Conservation (phyloP, 2,797 vertebrate species). For the Enteromius radiatus region DNA sequence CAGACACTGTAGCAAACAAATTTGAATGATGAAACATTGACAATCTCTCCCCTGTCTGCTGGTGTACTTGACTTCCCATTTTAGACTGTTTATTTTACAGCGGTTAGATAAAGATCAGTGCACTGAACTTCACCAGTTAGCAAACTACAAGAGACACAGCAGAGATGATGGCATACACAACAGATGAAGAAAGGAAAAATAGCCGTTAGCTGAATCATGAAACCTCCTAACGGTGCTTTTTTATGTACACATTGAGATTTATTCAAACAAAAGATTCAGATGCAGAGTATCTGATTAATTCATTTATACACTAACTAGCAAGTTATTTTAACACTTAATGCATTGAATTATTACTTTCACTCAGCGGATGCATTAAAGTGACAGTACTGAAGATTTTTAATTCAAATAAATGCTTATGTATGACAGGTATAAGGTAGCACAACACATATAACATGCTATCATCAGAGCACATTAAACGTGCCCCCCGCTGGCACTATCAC, state of each 20-base stretch:
- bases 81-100: constrained; percentile 11
- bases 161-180: neutral
- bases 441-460: constrained; percentile 4
- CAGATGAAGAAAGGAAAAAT: neutral
- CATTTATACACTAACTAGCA: neutral
- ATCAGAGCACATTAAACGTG: neutral
- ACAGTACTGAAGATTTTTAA: neutral
- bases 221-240: neutral
- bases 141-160: neutral
- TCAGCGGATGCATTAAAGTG: neutral
- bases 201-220: neutral
- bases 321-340: neutral
- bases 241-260: neutral
- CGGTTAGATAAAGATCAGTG: constrained; percentile 31
- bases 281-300: neutral
- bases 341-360: neutral
- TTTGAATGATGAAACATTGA: neutral
- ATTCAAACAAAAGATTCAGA: neutral
- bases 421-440: neutral
- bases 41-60: neutral
- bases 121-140: constrained; percentile 16
- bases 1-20: neutral
- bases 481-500: neutral
- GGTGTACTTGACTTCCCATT: constrained; percentile 24
- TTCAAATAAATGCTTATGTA: neutral